Evolutionary conservation across 2,797 vertebrate genomes (phyloP).

Genomic region (Pangasius larnaudii): DNA sequence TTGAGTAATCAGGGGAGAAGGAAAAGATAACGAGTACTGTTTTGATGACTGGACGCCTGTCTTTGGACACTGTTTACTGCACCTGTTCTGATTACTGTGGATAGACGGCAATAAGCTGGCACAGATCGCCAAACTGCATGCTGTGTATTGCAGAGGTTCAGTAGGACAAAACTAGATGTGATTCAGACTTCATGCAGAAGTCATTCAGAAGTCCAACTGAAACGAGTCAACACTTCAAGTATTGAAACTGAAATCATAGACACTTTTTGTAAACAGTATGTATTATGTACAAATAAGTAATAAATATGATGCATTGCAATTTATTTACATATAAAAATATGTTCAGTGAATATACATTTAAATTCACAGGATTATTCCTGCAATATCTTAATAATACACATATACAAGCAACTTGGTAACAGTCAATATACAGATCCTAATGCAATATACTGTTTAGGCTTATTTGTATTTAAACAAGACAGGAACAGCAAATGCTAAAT

Average conservation of each 20-base stretch:
- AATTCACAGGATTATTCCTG: not conserved
- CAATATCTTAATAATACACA: not conserved
- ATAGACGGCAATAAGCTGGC: not conserved
- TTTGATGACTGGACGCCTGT: not conserved
- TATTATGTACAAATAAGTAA: conserved; percentile 41
- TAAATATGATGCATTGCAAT: conserved; percentile 57
- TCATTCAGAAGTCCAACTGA: not conserved
- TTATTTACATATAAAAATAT: conserved; percentile 73
- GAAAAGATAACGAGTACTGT: no score
- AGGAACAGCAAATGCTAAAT: not conserved
- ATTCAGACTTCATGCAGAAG: not conserved
- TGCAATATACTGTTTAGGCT: not conserved
- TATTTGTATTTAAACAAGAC: not conserved
- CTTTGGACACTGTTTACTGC: not conserved
- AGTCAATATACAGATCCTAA: not conserved
- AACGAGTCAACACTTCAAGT: not conserved
- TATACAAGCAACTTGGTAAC: not conserved
- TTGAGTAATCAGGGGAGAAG: conserved; percentile 68
- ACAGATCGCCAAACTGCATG: not conserved
- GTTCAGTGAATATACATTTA: not conserved
- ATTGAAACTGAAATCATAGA: not conserved
- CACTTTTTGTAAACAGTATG: not conserved
- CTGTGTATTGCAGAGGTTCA: not conserved
- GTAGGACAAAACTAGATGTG: not conserved
- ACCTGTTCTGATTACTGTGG: not conserved